phyloP scores from a whole-genome alignment of 2,888 invertebrate species.

The Antheraea yamamai region DNA sequence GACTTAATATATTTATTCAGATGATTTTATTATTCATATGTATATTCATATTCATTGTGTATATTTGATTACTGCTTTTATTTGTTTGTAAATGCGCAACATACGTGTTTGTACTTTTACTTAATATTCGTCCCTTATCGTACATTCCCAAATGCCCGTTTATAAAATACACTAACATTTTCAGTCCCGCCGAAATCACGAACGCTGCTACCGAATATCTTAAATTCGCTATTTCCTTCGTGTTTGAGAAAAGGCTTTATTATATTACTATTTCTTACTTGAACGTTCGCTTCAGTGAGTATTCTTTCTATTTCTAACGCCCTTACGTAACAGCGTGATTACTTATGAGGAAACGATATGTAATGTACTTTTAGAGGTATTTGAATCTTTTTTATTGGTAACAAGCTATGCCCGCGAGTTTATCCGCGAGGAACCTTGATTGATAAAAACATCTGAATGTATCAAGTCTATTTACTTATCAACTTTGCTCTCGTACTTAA shows the following conservation, averaged over 20 bases:
- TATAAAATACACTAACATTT: slow-evolving; percentile 17
- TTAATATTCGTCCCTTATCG: slow-evolving; percentile 19
- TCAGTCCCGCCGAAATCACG: slow-evolving; percentile 18
- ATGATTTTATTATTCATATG: too few relatives aligned
- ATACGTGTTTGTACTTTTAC: slow-evolving; percentile 12
- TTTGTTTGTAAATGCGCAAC: background rate
- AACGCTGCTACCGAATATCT: slow-evolving; percentile 13
- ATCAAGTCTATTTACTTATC: too few relatives aligned
- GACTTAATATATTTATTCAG: too few relatives aligned
- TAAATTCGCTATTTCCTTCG: slow-evolving; percentile 15
- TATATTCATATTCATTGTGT: too few relatives aligned
- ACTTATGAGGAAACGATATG: background rate
- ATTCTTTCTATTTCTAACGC: slow-evolving; percentile 5
- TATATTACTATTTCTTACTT: slow-evolving; percentile 9
- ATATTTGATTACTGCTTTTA: background rate
- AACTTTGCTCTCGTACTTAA: too few relatives aligned
- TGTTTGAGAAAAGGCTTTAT: slow-evolving; percentile 15
- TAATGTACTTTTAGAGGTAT: background rate
- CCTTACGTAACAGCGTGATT: slow-evolving; percentile 3
- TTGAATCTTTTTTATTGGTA: background rate
- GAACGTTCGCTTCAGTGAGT: slow-evolving; percentile 6
- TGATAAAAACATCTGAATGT: background rate
- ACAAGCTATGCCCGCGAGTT: too few relatives aligned
- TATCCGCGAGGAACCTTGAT: too few relatives aligned
- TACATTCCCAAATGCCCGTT: slow-evolving; percentile 14